Evolutionary conservation across 2,797 vertebrate species (phyloP), one percentile per base, ranked within the genome.

Genomic region (Sternarchorhynchus goeldii): DNA sequence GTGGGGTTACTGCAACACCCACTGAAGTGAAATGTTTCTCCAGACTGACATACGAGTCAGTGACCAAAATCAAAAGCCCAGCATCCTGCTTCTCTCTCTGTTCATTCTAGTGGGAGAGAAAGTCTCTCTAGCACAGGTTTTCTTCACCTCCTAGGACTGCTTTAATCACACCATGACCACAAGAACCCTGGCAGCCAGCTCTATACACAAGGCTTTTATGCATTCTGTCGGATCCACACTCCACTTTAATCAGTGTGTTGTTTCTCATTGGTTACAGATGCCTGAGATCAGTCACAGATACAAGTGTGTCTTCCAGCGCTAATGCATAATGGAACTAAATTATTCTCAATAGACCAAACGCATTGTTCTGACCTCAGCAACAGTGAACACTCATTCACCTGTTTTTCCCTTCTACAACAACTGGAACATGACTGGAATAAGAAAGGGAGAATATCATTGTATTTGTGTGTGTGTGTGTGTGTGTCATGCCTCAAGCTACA

Each of bases 111-210:
- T 62, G 70, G 21, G 53, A 56, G 76, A 74, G 57, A 80, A 72
- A 83, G 84, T 78, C 79, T 80, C 72, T 71, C 78, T 81, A 79
- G 79, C 81, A 79, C 79, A 86, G 83, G 83, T 86, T 82, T 73
- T 81, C 81, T 84, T 83, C 83, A 74, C 82, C 85, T 83, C 81
- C 75, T 79, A 81, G 58, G 18, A 62, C 78, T 81, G 73, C 83
- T 79, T 82, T 84, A 83, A 84, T 86, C 80, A 69, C 78, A 14
- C 18, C 56, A 68, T 75, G 77, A 75, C 74, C 5, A 65, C 32
- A 36, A 67, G 34, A 66, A 34, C 65, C 76, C 64, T 70, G 76
- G 14, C 77, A 66, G 53, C 77, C 57, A 62, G 25, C 58, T 62
- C 73, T 66, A 57, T 69, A 64, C 78, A 66, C 77, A 36, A 80